phyloP scores from a whole-genome alignment of 92 coral and sea anemone species.

The Phenganax stokvisi region DNA sequence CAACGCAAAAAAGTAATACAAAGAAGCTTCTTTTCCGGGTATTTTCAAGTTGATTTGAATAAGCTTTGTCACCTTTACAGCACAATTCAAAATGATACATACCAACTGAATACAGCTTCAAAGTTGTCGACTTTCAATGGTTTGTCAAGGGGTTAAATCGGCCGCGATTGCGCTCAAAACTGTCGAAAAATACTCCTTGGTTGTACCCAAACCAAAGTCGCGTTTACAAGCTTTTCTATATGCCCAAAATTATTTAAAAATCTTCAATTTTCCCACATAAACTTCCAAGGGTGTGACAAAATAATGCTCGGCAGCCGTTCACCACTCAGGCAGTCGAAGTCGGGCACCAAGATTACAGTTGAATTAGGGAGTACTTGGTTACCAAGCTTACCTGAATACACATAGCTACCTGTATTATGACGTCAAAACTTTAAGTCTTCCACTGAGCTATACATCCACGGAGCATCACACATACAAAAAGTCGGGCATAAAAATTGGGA shows the following conservation, averaged over 20 bases:
- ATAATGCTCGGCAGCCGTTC: conserved; percentile 29
- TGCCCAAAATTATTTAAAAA: conserved; percentile 9
- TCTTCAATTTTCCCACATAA: conserved; percentile 2
- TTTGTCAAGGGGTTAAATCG: background rate
- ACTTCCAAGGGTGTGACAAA: conserved; percentile 36
- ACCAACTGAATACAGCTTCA: background rate
- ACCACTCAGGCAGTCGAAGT: conserved; percentile 19
- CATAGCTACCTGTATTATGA: background rate
- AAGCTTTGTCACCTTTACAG: background rate
- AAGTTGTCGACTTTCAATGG: background rate
- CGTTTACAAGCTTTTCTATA: background rate
- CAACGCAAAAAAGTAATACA: background rate
- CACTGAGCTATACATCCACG: too few species aligned
- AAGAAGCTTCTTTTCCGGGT: background rate
- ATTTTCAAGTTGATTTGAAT: conserved; percentile 11
- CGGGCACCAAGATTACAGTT: background rate
- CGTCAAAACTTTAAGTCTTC: background rate
- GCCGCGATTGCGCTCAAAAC: background rate
- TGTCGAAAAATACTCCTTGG: background rate
- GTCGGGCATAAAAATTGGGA: background rate
- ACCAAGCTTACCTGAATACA: background rate
- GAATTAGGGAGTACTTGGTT: conserved; percentile 22
- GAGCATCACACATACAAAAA: background rate
- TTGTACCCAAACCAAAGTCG: background rate
- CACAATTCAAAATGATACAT: background rate